Percentiles rank a stretch among this genome's conserved stretches.
Conservation (phyloP, 2,888 invertebrate species). For the Anthophora plumipes region DNA sequence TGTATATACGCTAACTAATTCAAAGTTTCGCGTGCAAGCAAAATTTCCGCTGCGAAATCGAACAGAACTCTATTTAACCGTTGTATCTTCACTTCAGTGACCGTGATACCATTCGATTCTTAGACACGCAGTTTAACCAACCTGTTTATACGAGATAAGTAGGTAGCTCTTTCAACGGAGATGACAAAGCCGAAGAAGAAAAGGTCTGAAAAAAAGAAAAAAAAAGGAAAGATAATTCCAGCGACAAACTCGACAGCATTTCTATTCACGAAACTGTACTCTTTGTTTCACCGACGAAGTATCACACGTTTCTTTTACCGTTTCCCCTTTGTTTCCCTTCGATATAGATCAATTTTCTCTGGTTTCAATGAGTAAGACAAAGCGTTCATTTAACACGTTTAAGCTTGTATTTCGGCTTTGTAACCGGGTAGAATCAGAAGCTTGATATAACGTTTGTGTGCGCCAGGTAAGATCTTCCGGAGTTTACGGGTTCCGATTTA, state of each 20-base stretch:
- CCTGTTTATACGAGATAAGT: too few species aligned
- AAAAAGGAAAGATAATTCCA: conserved; percentile 8
- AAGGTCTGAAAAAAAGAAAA: neutral
- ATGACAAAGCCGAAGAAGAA: neutral
- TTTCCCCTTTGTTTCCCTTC: neutral
- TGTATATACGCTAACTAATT: conserved; percentile 34
- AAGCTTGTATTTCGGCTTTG: neutral
- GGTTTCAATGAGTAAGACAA: neutral
- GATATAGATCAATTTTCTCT: neutral
- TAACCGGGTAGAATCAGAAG: neutral
- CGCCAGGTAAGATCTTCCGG: neutral
- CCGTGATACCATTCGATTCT: neutral
- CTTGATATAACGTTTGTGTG: neutral
- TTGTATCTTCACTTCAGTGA: conserved; percentile 5
- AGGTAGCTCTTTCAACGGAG: too few species aligned
- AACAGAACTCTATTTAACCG: conserved; percentile 1
- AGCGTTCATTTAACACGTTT: neutral
- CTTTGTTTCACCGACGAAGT: conserved; percentile 9
- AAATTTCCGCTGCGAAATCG: conserved; percentile 23
- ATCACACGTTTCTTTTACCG: neutral
- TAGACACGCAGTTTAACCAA: neutral
- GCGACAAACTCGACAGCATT: conserved; percentile 3
- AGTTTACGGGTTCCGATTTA: conserved; percentile 14
- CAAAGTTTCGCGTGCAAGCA: conserved; percentile 38
- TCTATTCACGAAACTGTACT: conserved; percentile 13